Evolutionary conservation across 2,797 vertebrate genomes (phyloP), one percentile per base, ranked within the genome.

Genomic region (Smutsia gigantea): DNA sequence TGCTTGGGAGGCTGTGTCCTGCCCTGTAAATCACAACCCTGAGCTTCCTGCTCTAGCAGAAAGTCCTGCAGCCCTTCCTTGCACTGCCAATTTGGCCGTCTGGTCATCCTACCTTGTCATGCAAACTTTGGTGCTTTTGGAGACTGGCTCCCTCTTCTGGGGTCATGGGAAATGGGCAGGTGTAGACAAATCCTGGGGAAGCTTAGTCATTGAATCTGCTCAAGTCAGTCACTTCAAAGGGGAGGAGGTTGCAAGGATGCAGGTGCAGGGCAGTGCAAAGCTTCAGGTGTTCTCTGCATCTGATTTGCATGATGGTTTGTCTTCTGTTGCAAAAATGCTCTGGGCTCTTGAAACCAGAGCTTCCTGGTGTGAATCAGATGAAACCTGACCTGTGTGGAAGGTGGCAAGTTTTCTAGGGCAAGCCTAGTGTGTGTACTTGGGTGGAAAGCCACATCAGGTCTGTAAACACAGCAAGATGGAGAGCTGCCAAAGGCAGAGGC

Each of bases 331-430:
- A 98, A 93, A 97, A 97, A 97, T 75, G n/a, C 86, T 37, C 7
- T 23, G 86, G 75, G 85, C 97, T 98, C 97, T 97, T 96, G 97
- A 98, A 98, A 98, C 81, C 96, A 98, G 98, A 98, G 96, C 91
- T 87, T 96, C 95, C 96, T 96, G 90, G 93, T 89, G 74, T 72
- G 95, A 97, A 98, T 97, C 92, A 68, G 96, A 97, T 98, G 98
- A 98, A 98, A 97, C 81, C 34, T 77, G 95, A 94, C 95, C 97
- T 96, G 64, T 39, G 81, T 78, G 94, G 87, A 98, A 98, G 97
- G 97, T 96, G 98, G 96, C 83, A 97, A 63, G 96, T 97, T 97
- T 98, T 95, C 94, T 95, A 90, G 81, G 0, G 27, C 95, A 96
- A 97, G 90, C 90, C 96, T 84, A 85, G 87, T 34, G 27, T 87